Base-by-base conservation (phyloP, 2,797 vertebrate genomes). In the Helicolenus hilgendorfi region DNA sequence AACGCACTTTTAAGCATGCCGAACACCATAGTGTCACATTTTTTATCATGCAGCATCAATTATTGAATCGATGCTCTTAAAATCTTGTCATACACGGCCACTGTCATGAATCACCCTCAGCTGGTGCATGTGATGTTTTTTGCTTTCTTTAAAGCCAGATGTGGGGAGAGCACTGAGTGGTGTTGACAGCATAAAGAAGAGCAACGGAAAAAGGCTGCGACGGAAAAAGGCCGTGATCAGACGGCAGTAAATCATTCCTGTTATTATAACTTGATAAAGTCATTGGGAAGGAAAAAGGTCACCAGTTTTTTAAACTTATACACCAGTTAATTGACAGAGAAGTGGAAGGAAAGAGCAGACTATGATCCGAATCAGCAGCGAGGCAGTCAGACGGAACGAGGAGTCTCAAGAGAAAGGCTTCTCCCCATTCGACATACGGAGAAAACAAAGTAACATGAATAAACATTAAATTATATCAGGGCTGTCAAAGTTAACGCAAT, bases 211-310 rank as follows among this genome's bases (percentile, higher is more conserved):
- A 41, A 41, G 38, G 13, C 13, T 41, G 13, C 38, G 15, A 41
- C 38, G 1, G 38, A 41, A 41, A 41, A 77, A 79, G 74, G 77
- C 49, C 68, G 15, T 10, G 10, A 65, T 55, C 41, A 77, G 64
- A 86, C 65, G 69, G 74, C 38, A 24, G 59, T 75, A 41, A 59
- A 87, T 93, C 79, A 15, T 55, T 88, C 26, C 62, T 82, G 83
- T 71, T 78, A 10, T 35, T 63, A 8, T 76, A 87, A 88, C 53
- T 64, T 65, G 56, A 92, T 84, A 35, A 91, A 84, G 74, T 81
- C 7, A 2, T 1, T 27, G 53, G 3, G 59, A 74, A 7, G 59
- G 55, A 58, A 31, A 89, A 92, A 91, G 85, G 86, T 92, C 88
- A 79, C 36, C 20, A 24, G 88, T 87, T 63, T 62, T 75, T 69